A percentile compares a stretch with the other conserved stretches of the same genome.
Conservation (phyloP, 2,888 invertebrate genomes). For the Cheilosia impressa region DNA sequence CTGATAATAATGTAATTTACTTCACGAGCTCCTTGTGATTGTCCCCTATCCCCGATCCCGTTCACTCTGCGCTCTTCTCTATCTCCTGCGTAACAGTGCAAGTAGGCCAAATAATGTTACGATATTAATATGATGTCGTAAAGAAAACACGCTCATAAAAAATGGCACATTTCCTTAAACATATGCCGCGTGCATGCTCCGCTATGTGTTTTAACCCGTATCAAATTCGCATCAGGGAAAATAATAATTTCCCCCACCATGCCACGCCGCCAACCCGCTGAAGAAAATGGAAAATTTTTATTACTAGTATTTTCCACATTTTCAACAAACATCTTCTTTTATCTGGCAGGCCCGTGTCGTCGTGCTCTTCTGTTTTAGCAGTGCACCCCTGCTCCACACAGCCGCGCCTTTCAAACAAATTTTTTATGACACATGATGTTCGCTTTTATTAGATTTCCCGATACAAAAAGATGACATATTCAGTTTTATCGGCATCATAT, state of each 20-base stretch:
- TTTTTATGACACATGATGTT: constrained; percentile 73
- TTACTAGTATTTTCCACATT: constrained; percentile 75
- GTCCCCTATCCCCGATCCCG: constrained; percentile 1
- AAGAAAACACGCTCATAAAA: constrained; percentile 72
- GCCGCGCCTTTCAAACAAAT: constrained; percentile 45
- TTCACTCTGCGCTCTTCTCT: background rate
- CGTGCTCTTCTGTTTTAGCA: constrained; percentile 55
- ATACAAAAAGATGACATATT: constrained; percentile 74
- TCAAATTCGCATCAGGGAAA: constrained; percentile 74
- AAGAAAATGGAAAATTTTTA: constrained; percentile 75
- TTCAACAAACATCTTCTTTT: constrained; percentile 71
- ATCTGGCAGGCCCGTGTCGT: constrained; percentile 54
- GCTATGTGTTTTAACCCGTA: constrained; percentile 70
- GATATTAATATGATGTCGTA: constrained; percentile 74
- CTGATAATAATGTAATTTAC: constrained; percentile 74
- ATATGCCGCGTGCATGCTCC: constrained; percentile 73
- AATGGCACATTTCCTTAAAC: constrained; percentile 75
- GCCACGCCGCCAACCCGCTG: background rate
- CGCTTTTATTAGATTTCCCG: constrained; percentile 72
- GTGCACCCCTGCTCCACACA: background rate
- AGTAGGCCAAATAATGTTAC: constrained; percentile 73
- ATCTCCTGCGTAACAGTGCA: constrained; percentile 34
- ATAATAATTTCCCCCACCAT: constrained; percentile 72
- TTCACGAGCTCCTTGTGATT: constrained; percentile 34
- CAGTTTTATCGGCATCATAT: constrained; percentile 69